phyloP scores from a whole-genome alignment of 2,888 invertebrate genomes.

The Autographa pulchrina region DNA sequence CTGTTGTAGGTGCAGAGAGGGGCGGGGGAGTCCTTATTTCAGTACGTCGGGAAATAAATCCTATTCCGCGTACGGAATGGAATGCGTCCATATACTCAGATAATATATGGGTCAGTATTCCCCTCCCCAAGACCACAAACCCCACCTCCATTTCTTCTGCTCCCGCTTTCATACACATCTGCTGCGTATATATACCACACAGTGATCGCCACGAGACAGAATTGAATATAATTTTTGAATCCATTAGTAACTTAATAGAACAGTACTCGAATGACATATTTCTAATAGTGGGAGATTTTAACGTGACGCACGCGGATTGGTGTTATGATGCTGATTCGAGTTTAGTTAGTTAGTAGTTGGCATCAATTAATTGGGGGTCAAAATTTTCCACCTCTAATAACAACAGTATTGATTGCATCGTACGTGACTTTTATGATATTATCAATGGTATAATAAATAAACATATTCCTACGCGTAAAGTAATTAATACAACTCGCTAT shows the following conservation, averaged over 20 bases:
- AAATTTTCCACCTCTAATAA: not conserved
- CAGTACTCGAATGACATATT: not conserved
- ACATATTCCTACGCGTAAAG: slow-evolving; percentile 2
- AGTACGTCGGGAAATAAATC: not conserved
- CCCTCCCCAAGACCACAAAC: not conserved
- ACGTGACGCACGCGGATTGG: slow-evolving; percentile 4
- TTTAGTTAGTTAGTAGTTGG: not conserved
- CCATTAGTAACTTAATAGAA: not conserved
- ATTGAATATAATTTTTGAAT: not conserved
- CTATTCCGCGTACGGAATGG: not conserved
- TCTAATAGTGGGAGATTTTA: not conserved
- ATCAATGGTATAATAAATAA: slow-evolving; percentile 7
- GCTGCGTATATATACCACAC: not conserved
- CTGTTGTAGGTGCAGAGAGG: not conserved
- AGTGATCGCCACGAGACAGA: not conserved
- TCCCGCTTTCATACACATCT: not conserved
- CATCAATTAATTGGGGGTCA: not conserved
- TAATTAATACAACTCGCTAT: slow-evolving; percentile 7
- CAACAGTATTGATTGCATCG: not conserved
- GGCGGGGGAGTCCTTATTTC: slow-evolving; percentile 1
- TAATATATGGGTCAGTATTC: slow-evolving; percentile 2
- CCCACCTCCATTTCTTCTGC: not conserved
- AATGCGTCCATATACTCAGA: not conserved
- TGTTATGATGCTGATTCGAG: slow-evolving; percentile 7
- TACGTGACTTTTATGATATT: not conserved